phyloP scores from a whole-genome alignment of 1,140 invertebrate genomes.

The Aphelinus certus region DNA sequence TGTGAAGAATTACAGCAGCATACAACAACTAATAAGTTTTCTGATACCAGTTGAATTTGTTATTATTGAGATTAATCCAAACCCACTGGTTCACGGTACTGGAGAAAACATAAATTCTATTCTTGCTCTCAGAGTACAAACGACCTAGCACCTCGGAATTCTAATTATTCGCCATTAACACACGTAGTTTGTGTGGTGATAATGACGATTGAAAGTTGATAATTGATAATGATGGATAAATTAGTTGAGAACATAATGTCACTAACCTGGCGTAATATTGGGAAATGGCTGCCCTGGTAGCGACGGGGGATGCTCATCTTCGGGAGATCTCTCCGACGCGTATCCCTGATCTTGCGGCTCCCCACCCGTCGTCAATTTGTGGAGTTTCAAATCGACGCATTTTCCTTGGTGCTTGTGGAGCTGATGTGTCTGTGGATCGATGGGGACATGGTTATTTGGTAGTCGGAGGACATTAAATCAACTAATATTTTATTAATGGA shows the following conservation, averaged over 20 bases:
- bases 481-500: no score
- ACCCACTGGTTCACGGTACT: no score
- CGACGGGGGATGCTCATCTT: conserved; percentile 77
- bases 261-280: conserved; percentile 54
- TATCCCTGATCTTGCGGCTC: conserved; percentile 79
- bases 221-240: no score
- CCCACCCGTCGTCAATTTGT: conserved; percentile 62
- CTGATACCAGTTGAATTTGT: no score
- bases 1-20: no score
- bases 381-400: conserved; percentile 54
- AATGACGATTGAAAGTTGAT: no score
- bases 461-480: no score
- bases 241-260: background rate
- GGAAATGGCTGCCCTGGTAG: conserved; percentile 65
- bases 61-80: no score
- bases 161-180: conserved; percentile 2
- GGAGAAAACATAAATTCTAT: no score
- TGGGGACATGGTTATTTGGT: no score
- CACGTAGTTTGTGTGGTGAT: no score
- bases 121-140: background rate
- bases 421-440: background rate
- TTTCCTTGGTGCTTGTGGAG: conserved; percentile 23
- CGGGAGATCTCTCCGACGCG: conserved; percentile 79
- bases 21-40: no score
- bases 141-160: conserved; percentile 1